Evolutionary conservation across 30 jellyfish, hydroid and myxozoan genomes (phyloP), one percentile per base, ranked within the genome.

Genomic region (Calvadosia cruxmelitensis): DNA sequence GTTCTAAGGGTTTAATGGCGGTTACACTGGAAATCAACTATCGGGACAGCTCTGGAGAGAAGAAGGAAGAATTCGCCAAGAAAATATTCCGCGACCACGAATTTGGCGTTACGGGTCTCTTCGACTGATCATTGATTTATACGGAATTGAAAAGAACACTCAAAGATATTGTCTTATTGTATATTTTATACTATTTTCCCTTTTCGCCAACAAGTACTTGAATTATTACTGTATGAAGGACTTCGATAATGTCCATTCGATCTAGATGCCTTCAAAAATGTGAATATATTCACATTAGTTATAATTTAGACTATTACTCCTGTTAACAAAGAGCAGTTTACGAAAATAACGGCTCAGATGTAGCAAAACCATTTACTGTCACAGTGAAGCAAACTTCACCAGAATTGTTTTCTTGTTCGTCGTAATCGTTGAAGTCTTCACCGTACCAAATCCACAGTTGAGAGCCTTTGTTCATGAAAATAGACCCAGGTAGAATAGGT

Each of bases 91-190:
- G 50, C 3, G 42, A 50, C 31, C 31, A 57, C 16, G 82, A 72
- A 50, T 72, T 72, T 27, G 82, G 82, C 31, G 57, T 72, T 1
- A 53, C 82, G 10, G 73, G 73, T 48, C 31, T 72, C 32, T 72
- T 72, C 27, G 73, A 72, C 24, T n/a, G n/a, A n/a, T n/a, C n/a
- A n/a, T n/a, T n/a, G n/a, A n/a, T n/a, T n/a, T n/a, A n/a, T n/a
- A n/a, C n/a, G n/a, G n/a, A n/a, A n/a, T n/a, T n/a, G n/a, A n/a
- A n/a, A n/a, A n/a, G n/a, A n/a, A n/a, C n/a, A n/a, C n/a, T n/a
- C n/a, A n/a, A n/a, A n/a, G n/a, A n/a, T n/a, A n/a, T n/a, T n/a
- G n/a, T n/a, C n/a, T n/a, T n/a, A n/a, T n/a, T n/a, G n/a, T n/a
- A n/a, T n/a, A n/a, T n/a, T n/a, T n/a, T n/a, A n/a, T n/a, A n/a